Base-by-base conservation (phyloP, 2,113 vertebrate genomes). In the Centrocercus urophasianus region DNA sequence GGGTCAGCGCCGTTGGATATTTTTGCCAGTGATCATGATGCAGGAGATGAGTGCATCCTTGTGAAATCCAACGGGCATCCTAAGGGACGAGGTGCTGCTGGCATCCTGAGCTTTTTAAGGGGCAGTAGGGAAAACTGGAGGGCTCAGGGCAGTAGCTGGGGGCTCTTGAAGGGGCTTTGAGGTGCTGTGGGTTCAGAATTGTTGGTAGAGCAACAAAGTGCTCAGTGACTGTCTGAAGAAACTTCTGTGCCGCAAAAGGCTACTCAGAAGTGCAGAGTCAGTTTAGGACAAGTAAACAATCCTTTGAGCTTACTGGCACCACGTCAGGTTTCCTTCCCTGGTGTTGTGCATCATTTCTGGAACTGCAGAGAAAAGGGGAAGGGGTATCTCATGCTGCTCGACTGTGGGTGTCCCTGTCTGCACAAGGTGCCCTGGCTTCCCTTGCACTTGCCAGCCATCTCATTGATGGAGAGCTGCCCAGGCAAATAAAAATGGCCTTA, bases 391-490 rank as follows among this genome's bases (percentile, higher is more conserved):
- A 47, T 0, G 24, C 28, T 75, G 40, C 13, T 32, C 4, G 4
- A 43, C 59, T 3, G 2, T 60, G 15, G 45, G n/a, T 66, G 8
- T 77, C n/a, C 38, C 38, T 25, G 16, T 13, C 38, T 1, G 2
- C 34, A 42, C 5, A 24, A 28, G 27, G 10, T 38, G 10, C 24
- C 42, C 30, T 10, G 34, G 21, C 47, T 66, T 61, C 45, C 30
- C 27, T 42, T 40, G 45, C 16, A 2, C 50, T 65, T 30, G n/a
- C 10, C 1, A 2, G 16, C 25, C 0, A 2, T 13, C 36, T 36
- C 0, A 0, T 4, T 48, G 67, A 9, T 28, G 69, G 47, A 57
- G 36, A 57, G 5, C 59, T 57, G 16, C 14, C 61, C 52, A 65
- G 69, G 34, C 27, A 38, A 82, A 2, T 14, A 18, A 1, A 52